phyloP scores from a whole-genome alignment of 2,113 vertebrate genomes.

The Urocynchramus pylzowi region DNA sequence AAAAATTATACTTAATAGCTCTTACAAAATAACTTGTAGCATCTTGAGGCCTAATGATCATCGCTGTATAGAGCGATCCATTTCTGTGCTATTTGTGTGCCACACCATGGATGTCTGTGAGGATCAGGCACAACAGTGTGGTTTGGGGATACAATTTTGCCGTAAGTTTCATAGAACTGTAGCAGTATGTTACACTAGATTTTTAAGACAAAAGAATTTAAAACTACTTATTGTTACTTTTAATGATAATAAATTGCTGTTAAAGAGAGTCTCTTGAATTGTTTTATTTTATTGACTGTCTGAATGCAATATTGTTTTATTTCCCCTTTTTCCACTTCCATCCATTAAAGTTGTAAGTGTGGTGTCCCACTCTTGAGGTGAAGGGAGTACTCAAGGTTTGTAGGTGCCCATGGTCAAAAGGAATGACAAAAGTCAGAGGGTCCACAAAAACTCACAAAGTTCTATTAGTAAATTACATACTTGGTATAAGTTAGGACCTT shows the following conservation, averaged over 20 bases:
- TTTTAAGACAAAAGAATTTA: conserved; percentile 49
- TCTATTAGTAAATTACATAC: background rate
- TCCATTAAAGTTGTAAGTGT: background rate
- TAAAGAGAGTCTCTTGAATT: background rate
- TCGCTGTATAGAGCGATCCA: background rate
- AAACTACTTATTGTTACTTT: conserved; percentile 34
- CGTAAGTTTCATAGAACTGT: conserved; percentile 16
- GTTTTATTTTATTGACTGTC: background rate
- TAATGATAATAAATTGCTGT: conserved; percentile 57
- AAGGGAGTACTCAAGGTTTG: background rate
- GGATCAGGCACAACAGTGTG: background rate
- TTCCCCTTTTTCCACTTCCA: background rate
- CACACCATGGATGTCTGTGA: background rate
- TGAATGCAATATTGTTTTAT: background rate
- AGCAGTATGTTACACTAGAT: conserved; percentile 5
- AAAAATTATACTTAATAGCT: background rate
- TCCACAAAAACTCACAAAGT: background rate
- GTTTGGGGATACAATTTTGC: conserved; percentile 36
- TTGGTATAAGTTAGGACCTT: background rate
- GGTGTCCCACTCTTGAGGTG: rapidly evolving
- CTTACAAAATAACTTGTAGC: conserved; percentile 10
- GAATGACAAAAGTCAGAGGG: background rate
- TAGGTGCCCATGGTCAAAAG: background rate
- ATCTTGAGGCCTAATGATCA: background rate
- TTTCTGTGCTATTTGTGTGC: background rate